These are phyloP conservation scores for Hoplostethus atlanticus DNA, from an alignment of 2,797 vertebrate species.

Conservation along the genomic window DNA sequence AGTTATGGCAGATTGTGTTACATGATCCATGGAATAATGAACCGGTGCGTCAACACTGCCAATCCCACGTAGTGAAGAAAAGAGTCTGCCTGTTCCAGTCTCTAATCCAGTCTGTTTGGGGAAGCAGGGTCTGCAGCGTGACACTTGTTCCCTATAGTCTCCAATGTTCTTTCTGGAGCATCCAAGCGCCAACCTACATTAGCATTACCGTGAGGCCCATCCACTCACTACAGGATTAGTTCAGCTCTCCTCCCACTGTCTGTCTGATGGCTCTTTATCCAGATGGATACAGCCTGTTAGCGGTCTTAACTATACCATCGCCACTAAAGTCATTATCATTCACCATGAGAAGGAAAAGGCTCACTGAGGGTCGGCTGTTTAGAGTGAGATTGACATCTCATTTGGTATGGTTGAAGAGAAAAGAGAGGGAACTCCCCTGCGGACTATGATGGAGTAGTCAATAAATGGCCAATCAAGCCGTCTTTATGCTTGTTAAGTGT, in stretches of 20 bases:
- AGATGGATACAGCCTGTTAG: conserved; percentile 75
- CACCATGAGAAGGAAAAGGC: conserved; percentile 74
- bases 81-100: conserved; percentile 61
- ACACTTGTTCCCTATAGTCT: conserved; percentile 68
- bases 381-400: conserved; percentile 77
- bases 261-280: conserved; percentile 83
- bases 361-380: conserved; percentile 71
- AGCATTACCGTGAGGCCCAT: conserved; percentile 80
- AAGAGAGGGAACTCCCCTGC: conserved; percentile 64
- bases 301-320: conserved; percentile 70
- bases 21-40: conserved; percentile 73
- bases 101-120: conserved; percentile 70
- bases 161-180: conserved; percentile 58
- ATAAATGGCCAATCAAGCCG: conserved; percentile 60
- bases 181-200: conserved; percentile 68
- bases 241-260: conserved; percentile 83
- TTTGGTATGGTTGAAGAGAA: conserved; percentile 74
- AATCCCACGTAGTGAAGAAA: conserved; percentile 62
- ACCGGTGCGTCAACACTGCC: conserved; percentile 62
- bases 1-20: conserved; percentile 71
- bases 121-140: conserved; percentile 65
- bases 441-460: conserved; percentile 72
- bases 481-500: conserved; percentile 67
- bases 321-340: conserved; percentile 81
- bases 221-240: conserved; percentile 81